Conservation (phyloP, 1,140 invertebrate genomes). For the Drosophila mayri region DNA sequence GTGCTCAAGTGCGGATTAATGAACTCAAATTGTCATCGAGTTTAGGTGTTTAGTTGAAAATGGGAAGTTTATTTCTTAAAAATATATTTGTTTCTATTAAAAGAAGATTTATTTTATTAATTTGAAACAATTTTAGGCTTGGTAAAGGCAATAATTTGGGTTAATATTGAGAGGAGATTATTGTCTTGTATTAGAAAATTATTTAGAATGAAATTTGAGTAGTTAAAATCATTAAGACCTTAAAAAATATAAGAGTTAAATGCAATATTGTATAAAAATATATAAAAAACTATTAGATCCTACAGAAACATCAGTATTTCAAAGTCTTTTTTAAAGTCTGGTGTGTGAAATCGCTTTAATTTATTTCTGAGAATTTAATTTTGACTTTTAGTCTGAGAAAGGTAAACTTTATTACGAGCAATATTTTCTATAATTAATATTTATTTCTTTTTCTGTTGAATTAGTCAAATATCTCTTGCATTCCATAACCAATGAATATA, state of each 20-base stretch:
- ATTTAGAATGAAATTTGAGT: not conserved
- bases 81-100: not conserved
- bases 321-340: no score
- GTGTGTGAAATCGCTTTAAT: no score
- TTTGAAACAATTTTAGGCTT: no score
- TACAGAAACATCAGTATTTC: no score
- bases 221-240: not conserved
- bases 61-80: not conserved
- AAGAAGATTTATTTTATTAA: no score
- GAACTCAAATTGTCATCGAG: not conserved
- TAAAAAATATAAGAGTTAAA: no score
- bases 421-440: not conserved
- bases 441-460: not conserved
- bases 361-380: no score
- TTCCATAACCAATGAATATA: not conserved
- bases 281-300: no score
- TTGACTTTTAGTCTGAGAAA: not conserved
- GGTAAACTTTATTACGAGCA: not conserved
- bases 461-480: not conserved
- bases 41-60: not conserved
- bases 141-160: no score
- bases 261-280: no score
- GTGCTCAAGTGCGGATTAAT: constrained; percentile 1
- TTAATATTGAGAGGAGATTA: no score
- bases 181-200: not conserved